Percentiles rank a stretch among this genome's conserved stretches.
phyloP scores from a whole-genome alignment of 2,113 vertebrate species.

The Spheniscus mendiculus region DNA sequence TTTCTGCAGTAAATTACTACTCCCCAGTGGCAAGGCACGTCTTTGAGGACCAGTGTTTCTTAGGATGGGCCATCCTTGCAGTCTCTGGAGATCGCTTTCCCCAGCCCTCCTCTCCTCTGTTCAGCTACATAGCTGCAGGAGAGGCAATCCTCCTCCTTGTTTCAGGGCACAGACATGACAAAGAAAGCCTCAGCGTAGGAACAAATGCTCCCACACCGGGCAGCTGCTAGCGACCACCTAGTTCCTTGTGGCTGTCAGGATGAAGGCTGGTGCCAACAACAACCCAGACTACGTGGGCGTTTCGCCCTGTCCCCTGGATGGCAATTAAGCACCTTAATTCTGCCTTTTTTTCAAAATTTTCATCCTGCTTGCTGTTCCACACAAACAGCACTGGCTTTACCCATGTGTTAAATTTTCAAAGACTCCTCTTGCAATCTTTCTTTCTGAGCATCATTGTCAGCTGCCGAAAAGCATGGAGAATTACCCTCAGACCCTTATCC shows the following conservation, averaged over 20 bases:
- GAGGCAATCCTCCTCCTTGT: background rate
- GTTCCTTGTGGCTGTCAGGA: background rate
- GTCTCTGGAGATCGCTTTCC: background rate
- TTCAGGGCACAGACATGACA: background rate
- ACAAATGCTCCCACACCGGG: background rate
- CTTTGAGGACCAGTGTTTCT: background rate
- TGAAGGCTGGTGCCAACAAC: background rate
- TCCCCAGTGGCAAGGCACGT: background rate
- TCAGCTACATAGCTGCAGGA: background rate
- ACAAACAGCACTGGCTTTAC: background rate
- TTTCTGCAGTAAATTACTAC: background rate
- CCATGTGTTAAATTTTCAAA: background rate
- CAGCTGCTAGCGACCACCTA: background rate
- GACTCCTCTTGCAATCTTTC: background rate
- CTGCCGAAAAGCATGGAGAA: background rate
- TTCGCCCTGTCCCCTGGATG: background rate
- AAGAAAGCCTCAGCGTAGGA: background rate
- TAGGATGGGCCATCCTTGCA: background rate
- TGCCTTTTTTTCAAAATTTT: background rate
- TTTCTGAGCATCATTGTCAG: background rate
- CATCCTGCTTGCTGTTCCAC: background rate
- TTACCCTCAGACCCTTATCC: background rate
- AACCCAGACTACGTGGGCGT: fast-evolving
- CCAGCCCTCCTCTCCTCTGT: background rate
- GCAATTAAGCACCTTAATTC: background rate